Base-by-base conservation (phyloP, 1,140 invertebrate species). In the Caligus rogercresseyi region DNA sequence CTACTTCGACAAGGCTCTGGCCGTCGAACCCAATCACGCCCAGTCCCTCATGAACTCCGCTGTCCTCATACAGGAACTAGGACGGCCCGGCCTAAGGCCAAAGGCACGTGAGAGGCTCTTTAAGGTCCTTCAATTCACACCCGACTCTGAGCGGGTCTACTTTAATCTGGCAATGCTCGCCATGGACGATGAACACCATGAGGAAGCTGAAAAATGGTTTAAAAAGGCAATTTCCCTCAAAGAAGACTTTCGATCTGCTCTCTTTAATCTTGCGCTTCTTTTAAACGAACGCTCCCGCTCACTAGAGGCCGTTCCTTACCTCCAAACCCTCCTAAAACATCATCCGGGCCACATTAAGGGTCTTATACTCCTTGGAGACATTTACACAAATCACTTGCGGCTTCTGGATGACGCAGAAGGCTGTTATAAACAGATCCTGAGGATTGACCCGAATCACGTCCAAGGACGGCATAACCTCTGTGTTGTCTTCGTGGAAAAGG, bases 381-480 rank as follows among this genome's bases (percentile, higher is more conserved):
- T 94, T 0, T 94, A 94, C 74, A 63, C 61, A n/a, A 90, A 95
- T 74, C 80, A 87, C 31, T 92, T 89, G 88, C 83, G 84, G 58
- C 87, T 84, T 75, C 76, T 79, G 65, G 72, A 80, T 0, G 71
- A 80, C 66, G 90, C 89, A 2, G 78, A 82, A 70, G 69, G 77
- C 59, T 80, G 81, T 72, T 95, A 95, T 69, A 75, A 75, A 63
- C 80, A 83, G 64, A 94, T 96, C 67, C 71, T 96, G 1, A 80
- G 84, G 67, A 71, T 89, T 43, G 89, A 96, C 65, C 86, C 91
- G 0, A 81, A 83, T 58, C 93, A 97, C 72, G 86, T 93, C 59
- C 91, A 96, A 75, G 93, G 89, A 2, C 74, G 90, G 25, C 93
- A 97, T 74, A 97, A 97, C 73, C 76, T 96, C 2, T 96, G 93